A percentile compares a stretch with the other conserved stretches of the same genome.
Conservation (phyloP, 2,888 invertebrate species). For the Heliothis peltigera region DNA sequence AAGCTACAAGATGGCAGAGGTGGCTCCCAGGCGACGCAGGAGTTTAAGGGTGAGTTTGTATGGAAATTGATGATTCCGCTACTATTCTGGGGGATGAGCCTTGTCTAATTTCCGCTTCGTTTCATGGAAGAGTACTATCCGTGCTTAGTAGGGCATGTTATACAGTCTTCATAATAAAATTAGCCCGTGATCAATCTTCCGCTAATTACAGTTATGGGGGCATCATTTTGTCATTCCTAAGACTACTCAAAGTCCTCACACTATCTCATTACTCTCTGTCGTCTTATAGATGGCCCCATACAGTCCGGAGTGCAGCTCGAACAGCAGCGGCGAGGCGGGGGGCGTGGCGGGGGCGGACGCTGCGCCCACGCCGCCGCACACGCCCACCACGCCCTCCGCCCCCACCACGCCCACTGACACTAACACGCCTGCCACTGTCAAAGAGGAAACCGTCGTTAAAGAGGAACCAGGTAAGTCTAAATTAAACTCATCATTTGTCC, state of each 20-base stretch:
- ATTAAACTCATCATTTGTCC: too few species aligned
- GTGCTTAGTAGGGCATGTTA: too few species aligned
- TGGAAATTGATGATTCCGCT: too few species aligned
- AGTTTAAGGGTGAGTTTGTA: constrained; percentile 83
- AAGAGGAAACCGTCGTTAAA: constrained; percentile 73
- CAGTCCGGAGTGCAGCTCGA: constrained; percentile 90
- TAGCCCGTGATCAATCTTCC: too few species aligned
- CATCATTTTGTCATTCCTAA: too few species aligned
- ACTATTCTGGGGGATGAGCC: too few species aligned
- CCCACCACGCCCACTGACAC: constrained; percentile 68
- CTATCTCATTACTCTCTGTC: not conserved
- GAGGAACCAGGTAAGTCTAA: constrained; percentile 69
- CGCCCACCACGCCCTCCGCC: constrained; percentile 79
- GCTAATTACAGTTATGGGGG: too few species aligned
- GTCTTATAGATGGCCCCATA: constrained; percentile 87
- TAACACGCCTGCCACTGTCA: constrained; percentile 60
- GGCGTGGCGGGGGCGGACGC: constrained; percentile 65
- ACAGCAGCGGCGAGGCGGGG: constrained; percentile 86
- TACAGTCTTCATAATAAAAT: too few species aligned
- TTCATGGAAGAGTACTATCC: too few species aligned
- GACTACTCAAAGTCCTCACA: not conserved
- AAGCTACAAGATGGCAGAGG: constrained; percentile 89
- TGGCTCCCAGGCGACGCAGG: constrained; percentile 86
- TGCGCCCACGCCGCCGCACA: constrained; percentile 74
- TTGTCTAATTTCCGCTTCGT: too few species aligned